Base-by-base conservation (phyloP, 2,797 vertebrate species). In the Glossophaga mutica region DNA sequence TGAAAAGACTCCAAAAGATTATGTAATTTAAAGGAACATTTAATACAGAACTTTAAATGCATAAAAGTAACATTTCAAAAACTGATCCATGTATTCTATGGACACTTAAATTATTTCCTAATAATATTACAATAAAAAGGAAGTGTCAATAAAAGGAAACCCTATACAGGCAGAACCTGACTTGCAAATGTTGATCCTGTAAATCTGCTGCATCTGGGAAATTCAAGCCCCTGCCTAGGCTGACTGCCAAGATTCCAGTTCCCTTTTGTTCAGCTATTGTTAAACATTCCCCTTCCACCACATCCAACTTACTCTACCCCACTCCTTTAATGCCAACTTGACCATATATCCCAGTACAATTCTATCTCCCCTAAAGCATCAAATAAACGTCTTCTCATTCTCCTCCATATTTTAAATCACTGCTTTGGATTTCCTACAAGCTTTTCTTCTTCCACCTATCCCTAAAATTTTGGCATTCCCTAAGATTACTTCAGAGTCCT, bases 31-130 rank as follows among this genome's bases (percentile, higher is more conserved):
- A 83, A 90, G 11, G 4, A 71, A 70, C 85, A 78, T 65, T 76
- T 65, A 73, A 94, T 82, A 39, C 84, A 62, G 59, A 88, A 70
- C 70, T 52, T 84, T 71, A 85, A 91, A 71, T 62, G 44, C 24
- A 52, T 74, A 52, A 87, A 90, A 85, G 68, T 59, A 89, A 76
- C 34, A 91, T 57, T 94, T 95, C n/a, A 18, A 68, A 94, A 90
- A 76, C 29, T 32, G 24, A 42, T 9, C 34, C 24, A 90, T 77
- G 15, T 77, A 22, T 26, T 74, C 22, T 81, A 55, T 26, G n/a
- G 55, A 74, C 16, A 90, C 48, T 91, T 87, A 96, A 92, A 71
- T 44, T 44, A 85, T 82, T 79, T 92, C 65, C 46, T 82, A 83
- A 42, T 70, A 22, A 57, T 37, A 73, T 11, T 90, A 65, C 2